phyloP scores from a whole-genome alignment of 2,797 vertebrate species.

The Zalophus californianus region DNA sequence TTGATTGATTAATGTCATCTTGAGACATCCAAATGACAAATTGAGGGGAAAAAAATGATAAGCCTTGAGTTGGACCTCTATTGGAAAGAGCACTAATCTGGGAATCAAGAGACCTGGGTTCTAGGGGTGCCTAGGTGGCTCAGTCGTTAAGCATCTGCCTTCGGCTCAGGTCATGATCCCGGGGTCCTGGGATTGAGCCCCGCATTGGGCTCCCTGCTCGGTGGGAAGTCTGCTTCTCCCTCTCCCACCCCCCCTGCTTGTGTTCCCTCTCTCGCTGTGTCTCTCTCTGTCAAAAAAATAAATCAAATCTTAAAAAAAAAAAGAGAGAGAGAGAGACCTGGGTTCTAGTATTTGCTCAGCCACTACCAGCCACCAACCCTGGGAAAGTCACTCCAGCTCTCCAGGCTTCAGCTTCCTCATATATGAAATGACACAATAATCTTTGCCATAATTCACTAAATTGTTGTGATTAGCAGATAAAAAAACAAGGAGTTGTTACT shows the following conservation, averaged over 20 bases:
- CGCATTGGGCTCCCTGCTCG: no score
- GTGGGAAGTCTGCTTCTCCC: no score
- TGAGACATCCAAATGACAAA: conserved; percentile 81
- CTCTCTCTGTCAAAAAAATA: no score
- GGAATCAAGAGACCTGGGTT: not conserved
- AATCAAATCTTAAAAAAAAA: no score
- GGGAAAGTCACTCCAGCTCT: not conserved
- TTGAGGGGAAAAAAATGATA: conserved; percentile 74
- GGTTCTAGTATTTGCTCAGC: not conserved
- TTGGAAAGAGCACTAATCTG: conserved; percentile 4
- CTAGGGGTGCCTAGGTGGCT: not conserved
- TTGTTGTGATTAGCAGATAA: not conserved
- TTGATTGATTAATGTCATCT: conserved; percentile 82
- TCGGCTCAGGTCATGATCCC: no score
- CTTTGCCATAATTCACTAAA: conserved; percentile 10
- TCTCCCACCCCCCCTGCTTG: no score
- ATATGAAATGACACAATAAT: conserved; percentile 22
- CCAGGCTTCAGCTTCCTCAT: not conserved
- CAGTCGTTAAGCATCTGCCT: no score
- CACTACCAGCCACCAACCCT: not conserved
- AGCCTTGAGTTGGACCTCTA: conserved; percentile 58
- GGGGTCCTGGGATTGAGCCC: no score
- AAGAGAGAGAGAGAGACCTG: not conserved
- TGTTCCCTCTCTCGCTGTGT: no score
- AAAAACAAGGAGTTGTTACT: not conserved